Evolutionary conservation across 2,113 vertebrate genomes (phyloP), one percentile per base, ranked within the genome.

Genomic region (Xyrauchen texanus): DNA sequence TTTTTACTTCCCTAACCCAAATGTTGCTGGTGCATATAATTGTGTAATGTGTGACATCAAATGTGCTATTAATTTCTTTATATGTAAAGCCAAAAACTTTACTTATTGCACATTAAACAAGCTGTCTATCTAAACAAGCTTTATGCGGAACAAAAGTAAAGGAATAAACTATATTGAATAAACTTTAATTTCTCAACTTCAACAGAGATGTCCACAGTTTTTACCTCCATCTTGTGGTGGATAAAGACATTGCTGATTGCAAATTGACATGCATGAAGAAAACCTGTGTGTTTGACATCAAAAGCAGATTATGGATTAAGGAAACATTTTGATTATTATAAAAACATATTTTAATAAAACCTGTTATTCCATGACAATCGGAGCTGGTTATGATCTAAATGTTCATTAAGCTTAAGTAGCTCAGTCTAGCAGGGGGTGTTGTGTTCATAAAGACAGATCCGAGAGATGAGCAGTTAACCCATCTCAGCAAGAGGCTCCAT

Each of bases 401-500:
- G 3, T 34, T 34, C 21, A 34, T 13, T 57, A 13, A 5, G 12
- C 53, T 12, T 0, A 57, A 11, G 58, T 15, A 72, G 13, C 53
- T 72, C 42, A 53, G 12, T n/a, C 60, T 42, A 65, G 6, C 47
- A 55, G n/a, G 65, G 72, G 77, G 60, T 49, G 34, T 51, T 49
- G 13, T 44, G 53, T 53, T 12, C 64, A 52, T 53, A 21, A 13
- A n/a, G n/a, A 47, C 53, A 11, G 45, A 82, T 49, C 21, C 21
- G 13, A 15, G 68, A n/a, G 42, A 55, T 8, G 2, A 42, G 9
- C 46, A 15, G 3, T 64, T 57, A 81, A 9, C 8, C 6, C 62
- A 66, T 68, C 45, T 75, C 75, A 75, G 49, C 21, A 8, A 68
- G 55, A 15, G 66, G 16, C 69, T 62, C 53, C 7, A 68, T 53